These are phyloP conservation scores for Dryocosmus kuriphilus DNA, from an alignment of 2,888 invertebrate species.

Conservation along the genomic window DNA sequence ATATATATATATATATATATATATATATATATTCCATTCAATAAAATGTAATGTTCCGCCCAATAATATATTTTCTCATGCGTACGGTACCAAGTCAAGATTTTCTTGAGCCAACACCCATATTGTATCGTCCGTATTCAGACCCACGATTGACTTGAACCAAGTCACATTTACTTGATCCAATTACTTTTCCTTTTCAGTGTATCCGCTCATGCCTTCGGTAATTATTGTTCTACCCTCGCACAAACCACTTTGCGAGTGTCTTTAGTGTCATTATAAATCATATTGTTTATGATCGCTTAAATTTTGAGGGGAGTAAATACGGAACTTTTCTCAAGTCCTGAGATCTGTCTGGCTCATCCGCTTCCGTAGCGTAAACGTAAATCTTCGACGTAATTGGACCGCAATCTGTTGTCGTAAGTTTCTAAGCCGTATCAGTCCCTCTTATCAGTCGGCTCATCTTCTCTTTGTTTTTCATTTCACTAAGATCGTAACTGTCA, in stretches of 20 bases:
- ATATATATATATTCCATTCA: too few species aligned
- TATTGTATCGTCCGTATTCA: too few species aligned
- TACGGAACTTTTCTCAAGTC: constrained; percentile 8
- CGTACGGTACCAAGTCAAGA: too few species aligned
- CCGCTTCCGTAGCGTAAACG: constrained; percentile 9
- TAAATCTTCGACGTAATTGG: constrained; percentile 15
- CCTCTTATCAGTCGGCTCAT: constrained; percentile 10
- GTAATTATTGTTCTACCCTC: constrained; percentile 2
- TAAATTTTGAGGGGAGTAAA: constrained; percentile 1
- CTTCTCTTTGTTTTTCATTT: constrained; percentile 26
- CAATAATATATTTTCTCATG: too few species aligned
- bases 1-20: too few species aligned
- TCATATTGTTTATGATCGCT: constrained; percentile 18
- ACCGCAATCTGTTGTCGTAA: neutral
- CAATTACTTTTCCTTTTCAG: too few species aligned
- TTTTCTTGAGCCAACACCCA: too few species aligned
- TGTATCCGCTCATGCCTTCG: neutral
- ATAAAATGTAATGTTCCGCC: too few species aligned
- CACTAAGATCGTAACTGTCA: constrained; percentile 15
- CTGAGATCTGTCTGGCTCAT: constrained; percentile 14
- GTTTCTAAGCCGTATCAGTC: neutral
- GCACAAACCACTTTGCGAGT: constrained; percentile 5
- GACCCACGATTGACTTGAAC: too few species aligned
- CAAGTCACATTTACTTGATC: too few species aligned
- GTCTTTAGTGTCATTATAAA: constrained; percentile 21